phyloP scores from a whole-genome alignment of 2,113 vertebrate species.

The Apaloderma vittatum region DNA sequence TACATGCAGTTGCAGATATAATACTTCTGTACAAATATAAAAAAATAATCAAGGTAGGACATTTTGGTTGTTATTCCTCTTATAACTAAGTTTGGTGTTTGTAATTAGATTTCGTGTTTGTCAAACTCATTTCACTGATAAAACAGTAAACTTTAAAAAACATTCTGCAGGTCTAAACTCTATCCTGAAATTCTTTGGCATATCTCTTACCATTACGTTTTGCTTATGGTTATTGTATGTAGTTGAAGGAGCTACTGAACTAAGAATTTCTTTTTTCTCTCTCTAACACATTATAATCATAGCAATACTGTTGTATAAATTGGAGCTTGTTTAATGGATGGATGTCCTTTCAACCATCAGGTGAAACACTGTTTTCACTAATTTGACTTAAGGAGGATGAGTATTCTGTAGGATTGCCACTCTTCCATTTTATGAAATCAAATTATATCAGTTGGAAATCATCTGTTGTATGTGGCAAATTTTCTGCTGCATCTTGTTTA shows the following conservation, averaged over 20 bases:
- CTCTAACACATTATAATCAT: background rate
- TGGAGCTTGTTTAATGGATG: slow-evolving; percentile 15
- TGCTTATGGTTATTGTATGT: background rate
- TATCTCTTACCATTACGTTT: background rate
- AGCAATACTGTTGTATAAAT: background rate
- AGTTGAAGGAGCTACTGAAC: background rate
- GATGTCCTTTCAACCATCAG: background rate
- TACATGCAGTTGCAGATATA: background rate
- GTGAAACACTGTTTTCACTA: background rate
- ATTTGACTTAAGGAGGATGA: background rate
- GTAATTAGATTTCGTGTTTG: background rate
- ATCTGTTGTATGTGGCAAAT: background rate
- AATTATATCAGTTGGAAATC: background rate
- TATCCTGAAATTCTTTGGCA: background rate
- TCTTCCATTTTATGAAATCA: background rate
- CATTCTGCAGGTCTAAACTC: background rate
- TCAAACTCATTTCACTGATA: background rate
- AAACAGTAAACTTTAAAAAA: background rate
- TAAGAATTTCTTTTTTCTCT: background rate
- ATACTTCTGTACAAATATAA: background rate
- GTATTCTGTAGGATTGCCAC: background rate
- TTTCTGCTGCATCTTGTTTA: background rate
- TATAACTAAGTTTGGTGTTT: background rate
- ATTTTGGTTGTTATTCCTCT: background rate
- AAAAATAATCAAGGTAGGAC: background rate